Evolutionary conservation across 2,797 vertebrate genomes (phyloP).

Genomic region (Pogonophryne albipinna): DNA sequence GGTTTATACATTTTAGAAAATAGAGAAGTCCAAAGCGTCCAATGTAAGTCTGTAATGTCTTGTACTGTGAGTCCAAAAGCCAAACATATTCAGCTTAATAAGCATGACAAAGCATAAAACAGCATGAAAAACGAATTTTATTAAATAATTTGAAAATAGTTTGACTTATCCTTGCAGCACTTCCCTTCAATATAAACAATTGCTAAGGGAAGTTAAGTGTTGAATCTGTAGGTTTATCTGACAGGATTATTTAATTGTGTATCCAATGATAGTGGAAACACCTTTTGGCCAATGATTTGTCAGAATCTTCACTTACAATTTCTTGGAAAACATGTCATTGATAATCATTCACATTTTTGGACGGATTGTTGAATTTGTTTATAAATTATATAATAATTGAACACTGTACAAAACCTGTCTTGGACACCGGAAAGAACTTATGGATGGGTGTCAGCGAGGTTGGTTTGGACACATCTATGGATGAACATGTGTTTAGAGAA

Average conservation of each 20-base stretch:
- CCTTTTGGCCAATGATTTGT: not conserved
- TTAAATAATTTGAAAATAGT: too few species aligned
- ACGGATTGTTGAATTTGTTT: not conserved
- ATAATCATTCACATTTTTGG: not conserved
- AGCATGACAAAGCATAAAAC: too few species aligned
- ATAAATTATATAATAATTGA: accelerated
- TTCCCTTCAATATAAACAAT: not conserved
- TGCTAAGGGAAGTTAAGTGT: not conserved
- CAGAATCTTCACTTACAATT: not conserved
- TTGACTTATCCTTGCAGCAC: too few species aligned
- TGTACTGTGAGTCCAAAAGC: too few species aligned
- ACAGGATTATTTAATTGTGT: not conserved
- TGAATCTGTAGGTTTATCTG: not conserved
- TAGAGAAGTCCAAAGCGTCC: too few species aligned
- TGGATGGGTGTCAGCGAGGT: not conserved
- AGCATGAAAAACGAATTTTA: too few species aligned
- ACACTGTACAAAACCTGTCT: not conserved
- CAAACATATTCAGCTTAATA: too few species aligned
- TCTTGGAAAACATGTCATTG: not conserved
- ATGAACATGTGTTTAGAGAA: too few species aligned
- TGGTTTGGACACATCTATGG: not conserved
- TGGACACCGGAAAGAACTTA: not conserved
- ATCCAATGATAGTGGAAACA: too few species aligned
- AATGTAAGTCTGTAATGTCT: too few species aligned
- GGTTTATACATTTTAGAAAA: too few species aligned